Base-by-base conservation (phyloP, 1,140 invertebrate genomes). In the Tyrophagus putrescentiae region DNA sequence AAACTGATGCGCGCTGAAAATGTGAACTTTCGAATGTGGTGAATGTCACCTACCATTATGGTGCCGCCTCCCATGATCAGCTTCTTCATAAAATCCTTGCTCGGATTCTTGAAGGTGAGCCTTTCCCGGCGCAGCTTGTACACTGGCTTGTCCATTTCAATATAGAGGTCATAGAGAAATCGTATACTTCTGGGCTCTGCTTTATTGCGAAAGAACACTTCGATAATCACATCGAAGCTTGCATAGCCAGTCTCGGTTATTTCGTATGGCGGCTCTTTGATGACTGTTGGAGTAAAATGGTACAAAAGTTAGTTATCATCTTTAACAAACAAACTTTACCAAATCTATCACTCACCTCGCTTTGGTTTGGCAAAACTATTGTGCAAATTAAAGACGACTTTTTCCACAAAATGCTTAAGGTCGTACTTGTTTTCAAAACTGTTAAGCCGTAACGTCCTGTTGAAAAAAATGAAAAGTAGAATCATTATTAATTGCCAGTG, bases 221-320 rank as follows among this genome's bases (percentile, higher is more conserved):
- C 86, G 67, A 97, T 91, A 1, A 84, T 84, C 48, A 96, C 75
- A 39, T 79, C 76, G 70, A 97, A 97, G 18, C 91, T 87, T 59
- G 89, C 92, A 79, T 96, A 96, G 1, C 93, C 93, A 6, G 86
- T 86, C 70, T 96, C 91, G 66, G 84, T 82, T 18, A 96, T 79
- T 48, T 77, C 73, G 75, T 88, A 97, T n/a, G 93, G 91, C 36
- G 90, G 87, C 58, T 90, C 84, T 69, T 89, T 92, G 1, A 87
- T 71, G 64, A 85, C 84, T 87, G 72, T n/a, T n/a, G 61, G 80
- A 79, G 66, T 25, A 64, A 53, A 27, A 54, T 42, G 11, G 33
- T 33, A 13, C 42, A 4, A 21, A 62, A 34, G 23, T 56, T 59
- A 5, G 21, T 28, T 54, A 36, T 23, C 36, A 39, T 27, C 18